Evolutionary conservation across 2,113 vertebrate species (phyloP).

Genomic region (Hemibagrus wyckioides): DNA sequence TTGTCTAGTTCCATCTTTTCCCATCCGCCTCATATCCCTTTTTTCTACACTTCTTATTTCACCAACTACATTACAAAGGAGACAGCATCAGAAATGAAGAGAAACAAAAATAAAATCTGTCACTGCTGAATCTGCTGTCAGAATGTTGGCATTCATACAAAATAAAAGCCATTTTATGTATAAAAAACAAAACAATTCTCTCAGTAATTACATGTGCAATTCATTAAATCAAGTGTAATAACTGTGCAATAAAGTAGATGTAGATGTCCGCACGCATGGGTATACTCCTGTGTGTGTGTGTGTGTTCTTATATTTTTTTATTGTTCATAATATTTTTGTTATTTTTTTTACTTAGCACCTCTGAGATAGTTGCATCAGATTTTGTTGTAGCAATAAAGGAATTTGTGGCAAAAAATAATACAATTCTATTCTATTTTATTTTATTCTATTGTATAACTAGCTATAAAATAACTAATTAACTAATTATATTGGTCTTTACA

Average conservation of each 20-base stretch:
- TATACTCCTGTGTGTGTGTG: no score
- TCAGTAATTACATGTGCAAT: constrained; percentile 16
- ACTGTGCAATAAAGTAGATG: not conserved
- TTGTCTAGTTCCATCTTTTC: constrained; percentile 59
- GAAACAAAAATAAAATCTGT: constrained; percentile 26
- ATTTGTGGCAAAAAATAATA: no score
- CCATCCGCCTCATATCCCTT: constrained; percentile 40
- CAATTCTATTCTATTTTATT: no score
- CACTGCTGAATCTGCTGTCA: constrained; percentile 72
- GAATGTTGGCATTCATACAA: constrained; percentile 68
- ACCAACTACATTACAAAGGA: constrained; percentile 59
- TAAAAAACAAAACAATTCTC: constrained; percentile 45
- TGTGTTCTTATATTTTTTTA: not conserved
- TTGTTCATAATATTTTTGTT: not conserved
- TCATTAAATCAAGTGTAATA: constrained; percentile 35
- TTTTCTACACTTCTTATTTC: constrained; percentile 62
- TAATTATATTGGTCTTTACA: constrained; percentile 57
- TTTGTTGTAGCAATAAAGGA: no score
- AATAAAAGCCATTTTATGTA: constrained; percentile 46
- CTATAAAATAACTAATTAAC: not conserved
- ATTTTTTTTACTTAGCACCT: not conserved
- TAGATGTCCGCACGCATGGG: no score
- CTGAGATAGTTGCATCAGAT: not conserved
- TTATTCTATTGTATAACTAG: no score
- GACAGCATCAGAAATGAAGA: not conserved